Evolutionary conservation across 2,113 vertebrate genomes (phyloP).

Genomic region (Rhipidura dahli): DNA sequence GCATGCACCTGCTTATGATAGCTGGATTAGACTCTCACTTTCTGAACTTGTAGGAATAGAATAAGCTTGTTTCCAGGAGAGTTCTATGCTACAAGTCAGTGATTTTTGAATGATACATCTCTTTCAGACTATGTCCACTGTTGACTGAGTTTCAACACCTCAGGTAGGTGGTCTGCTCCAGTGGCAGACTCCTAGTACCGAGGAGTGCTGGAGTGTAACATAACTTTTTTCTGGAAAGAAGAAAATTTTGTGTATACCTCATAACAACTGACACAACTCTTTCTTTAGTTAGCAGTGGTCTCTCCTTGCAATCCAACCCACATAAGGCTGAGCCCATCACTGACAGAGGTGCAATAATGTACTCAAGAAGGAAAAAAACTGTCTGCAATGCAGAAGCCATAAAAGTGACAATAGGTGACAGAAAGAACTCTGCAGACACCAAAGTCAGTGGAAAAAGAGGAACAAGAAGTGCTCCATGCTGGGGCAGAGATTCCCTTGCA

Average conservation of each 20-base stretch:
- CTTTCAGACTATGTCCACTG: background rate
- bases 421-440: background rate
- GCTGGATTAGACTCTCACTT: background rate
- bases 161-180: background rate
- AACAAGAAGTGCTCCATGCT: background rate
- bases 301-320: background rate
- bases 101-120: background rate
- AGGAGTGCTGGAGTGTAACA: background rate
- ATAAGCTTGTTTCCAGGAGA: background rate
- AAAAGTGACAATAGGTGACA: background rate
- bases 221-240: background rate
- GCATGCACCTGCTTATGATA: background rate
- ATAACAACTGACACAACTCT: rapidly evolving
- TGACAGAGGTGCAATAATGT: rapidly evolving
- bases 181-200: background rate
- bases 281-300: background rate
- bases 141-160: background rate
- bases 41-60: background rate
- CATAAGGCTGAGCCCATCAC: background rate
- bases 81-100: background rate
- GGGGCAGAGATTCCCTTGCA: background rate
- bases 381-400: too few relatives aligned
- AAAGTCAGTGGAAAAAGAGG: background rate
- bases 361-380: background rate
- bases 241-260: background rate